phyloP scores from a whole-genome alignment of 2,113 vertebrate species.

The Austrofundulus limnaeus region DNA sequence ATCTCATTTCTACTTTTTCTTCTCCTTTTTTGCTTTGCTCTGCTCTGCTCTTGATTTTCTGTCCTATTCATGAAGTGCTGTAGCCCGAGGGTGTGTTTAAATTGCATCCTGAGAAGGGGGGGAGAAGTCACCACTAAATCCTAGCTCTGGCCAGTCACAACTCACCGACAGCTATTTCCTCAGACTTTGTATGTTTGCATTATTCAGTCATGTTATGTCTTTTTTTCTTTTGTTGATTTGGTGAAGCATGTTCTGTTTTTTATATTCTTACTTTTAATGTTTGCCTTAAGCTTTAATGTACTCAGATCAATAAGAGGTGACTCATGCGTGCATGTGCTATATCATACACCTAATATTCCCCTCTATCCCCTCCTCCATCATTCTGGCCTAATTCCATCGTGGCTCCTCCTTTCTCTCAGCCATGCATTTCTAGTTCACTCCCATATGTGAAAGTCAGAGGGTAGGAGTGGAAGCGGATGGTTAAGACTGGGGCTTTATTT shows the following conservation, averaged over 20 bases:
- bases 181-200: constrained; percentile 59
- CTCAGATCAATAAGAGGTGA: constrained; percentile 43
- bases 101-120: constrained; percentile 74
- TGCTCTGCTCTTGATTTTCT: constrained; percentile 75
- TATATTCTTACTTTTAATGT: constrained; percentile 45
- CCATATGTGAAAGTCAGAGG: constrained; percentile 74
- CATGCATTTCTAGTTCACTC: constrained; percentile 68
- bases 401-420: constrained; percentile 70
- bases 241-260: constrained; percentile 43
- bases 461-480: constrained; percentile 62
- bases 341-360: constrained; percentile 42
- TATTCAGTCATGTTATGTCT: constrained; percentile 38
- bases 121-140: constrained; percentile 64
- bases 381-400: constrained; percentile 74
- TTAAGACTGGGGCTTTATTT: constrained; percentile 68
- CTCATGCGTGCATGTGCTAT: constrained; percentile 26
- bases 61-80: constrained; percentile 77
- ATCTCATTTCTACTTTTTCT: constrained; percentile 68
- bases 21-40: constrained; percentile 59
- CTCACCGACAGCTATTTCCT: constrained; percentile 67
- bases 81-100: constrained; percentile 79
- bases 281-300: constrained; percentile 23
- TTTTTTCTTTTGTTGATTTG: constrained; percentile 30
- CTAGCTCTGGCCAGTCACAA: constrained; percentile 67
- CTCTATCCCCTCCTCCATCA: constrained; percentile 65